Base-by-base conservation (phyloP, 1,140 invertebrate species). In the Leptopilina clavipes region DNA sequence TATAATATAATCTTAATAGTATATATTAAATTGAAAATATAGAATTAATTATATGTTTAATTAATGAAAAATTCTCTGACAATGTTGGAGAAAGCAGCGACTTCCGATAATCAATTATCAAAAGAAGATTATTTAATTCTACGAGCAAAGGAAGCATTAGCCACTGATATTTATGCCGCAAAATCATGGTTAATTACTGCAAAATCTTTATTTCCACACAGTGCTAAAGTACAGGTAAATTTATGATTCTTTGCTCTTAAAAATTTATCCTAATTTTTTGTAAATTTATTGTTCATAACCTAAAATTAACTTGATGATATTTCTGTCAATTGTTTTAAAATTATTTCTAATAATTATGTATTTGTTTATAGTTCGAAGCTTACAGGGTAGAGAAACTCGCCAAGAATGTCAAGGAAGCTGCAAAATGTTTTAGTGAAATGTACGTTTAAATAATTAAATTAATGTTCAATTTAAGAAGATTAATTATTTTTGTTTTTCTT, bases 131-230 rank as follows among this genome's bases (percentile, higher is more conserved):
- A 95, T 90, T 93, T 97, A 74, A 94, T 97, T 83, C 91, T 92
- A 74, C 91, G 93, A 86, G 95, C 95, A 1, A 95, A 96, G 88
- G 91, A 93, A 83, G 92, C 93, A 43, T 90, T 95, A 37, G 92
- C 93, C 74, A 90, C 86, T 43, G 95, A 97, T 89, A 93, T 94
- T 76, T 93, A 93, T 88, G 92, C 94, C 43, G 95, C 96, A 1
- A 97, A 97, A 92, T 94, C 96, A 19, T 97, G 96, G 96, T 94
- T 97, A 90, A 93, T 97, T n/a, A 97, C 96, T 9, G 96, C 96
- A 0, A 96, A 95, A 92, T 95, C 95, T 9, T 91, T 97, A 75
- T 97, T 94, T 92, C 96, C 96, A 0, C 93, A 94, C 43, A 96
- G 96, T 86, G 96, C 96, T 84, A 94, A 93, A 83, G 94, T 97